Base-by-base conservation (phyloP, 1,140 invertebrate genomes). In the Plodia interpunctella region DNA sequence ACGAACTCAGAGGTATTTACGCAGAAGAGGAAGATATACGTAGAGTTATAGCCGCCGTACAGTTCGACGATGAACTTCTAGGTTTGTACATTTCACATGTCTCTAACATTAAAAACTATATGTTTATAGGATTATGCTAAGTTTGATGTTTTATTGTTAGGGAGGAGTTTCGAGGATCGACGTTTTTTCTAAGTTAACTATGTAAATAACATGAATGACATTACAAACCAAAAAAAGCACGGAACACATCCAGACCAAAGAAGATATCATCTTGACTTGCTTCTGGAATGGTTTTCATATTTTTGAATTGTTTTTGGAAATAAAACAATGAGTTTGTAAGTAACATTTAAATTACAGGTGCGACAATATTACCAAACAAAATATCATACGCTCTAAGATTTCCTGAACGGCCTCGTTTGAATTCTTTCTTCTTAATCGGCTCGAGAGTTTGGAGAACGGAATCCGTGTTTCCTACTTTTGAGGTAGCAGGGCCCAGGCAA, bases 401-500 rank as follows among this genome's bases (percentile, higher is more conserved):
- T 69, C 93, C 93, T 49, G 92, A 91, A 20, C 90, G 91, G 66
- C 90, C 92, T 11, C 80, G 93, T 32, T 68, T 82, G 25, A 87
- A 87, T 64, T 78, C 82, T 5, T 83, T 88, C 63, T 89, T 83
- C 20, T 50, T 58, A 4, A 57, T 21, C 1, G 83, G 86, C 15
- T 74, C 76, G 9, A 66, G 73, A 0, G 90, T 88, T 28, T 95
- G 94, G 94, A 83, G 86, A 17, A 95, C 94, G 0, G 89, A 93
- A 63, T 72, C 91, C 1, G 76, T 92, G 32, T 95, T 92, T 84
- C 94, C 94, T 0, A 49, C 92, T 6, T 94, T 93, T 71, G 93
- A 94, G 80, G 65, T 87, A 8, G 89, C 93, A 15, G 94, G 94
- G n/a, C 94, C 94, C 0, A 80, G 94, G 61, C 87, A 90, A 56